Percentiles rank a stretch among this genome's conserved stretches.
Evolutionary conservation across 1,140 invertebrate species (phyloP).

Genomic region (Drosophila cardini): DNA sequence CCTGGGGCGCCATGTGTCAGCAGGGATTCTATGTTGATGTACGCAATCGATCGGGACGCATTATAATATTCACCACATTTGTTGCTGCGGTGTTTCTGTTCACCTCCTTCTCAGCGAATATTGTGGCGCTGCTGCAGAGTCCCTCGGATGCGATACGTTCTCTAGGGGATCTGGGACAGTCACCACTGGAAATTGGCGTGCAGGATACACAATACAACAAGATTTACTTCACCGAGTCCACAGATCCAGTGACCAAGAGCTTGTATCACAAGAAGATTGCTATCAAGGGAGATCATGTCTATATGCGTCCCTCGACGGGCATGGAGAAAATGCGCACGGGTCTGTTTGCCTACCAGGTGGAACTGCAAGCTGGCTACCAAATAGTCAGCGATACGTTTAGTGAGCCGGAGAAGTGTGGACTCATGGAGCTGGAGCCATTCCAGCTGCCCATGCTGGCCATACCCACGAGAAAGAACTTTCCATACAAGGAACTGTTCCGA

Average conservation of each 20-base stretch:
- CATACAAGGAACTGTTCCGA: slow-evolving; percentile 86
- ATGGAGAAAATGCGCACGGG: slow-evolving; percentile 86
- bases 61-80: slow-evolving; percentile 86
- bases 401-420: slow-evolving; percentile 87
- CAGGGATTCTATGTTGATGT: slow-evolving; percentile 86
- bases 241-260: slow-evolving; percentile 85
- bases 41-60: slow-evolving; percentile 84
- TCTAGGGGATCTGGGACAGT: slow-evolving; percentile 85
- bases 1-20: slow-evolving; percentile 87
- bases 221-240: slow-evolving; percentile 86
- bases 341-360: slow-evolving; percentile 87
- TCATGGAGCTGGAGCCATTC: slow-evolving; percentile 86
- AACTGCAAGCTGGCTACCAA: slow-evolving; percentile 86
- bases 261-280: slow-evolving; percentile 86
- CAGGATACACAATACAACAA: slow-evolving; percentile 87
- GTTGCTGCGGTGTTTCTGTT: slow-evolving; percentile 86
- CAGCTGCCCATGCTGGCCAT: slow-evolving; percentile 85
- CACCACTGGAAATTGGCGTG: slow-evolving; percentile 86
- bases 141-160: slow-evolving; percentile 86
- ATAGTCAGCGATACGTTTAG: slow-evolving; percentile 86
- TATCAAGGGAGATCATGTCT: slow-evolving; percentile 85
- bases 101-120: slow-evolving; percentile 87
- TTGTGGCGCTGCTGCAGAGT: slow-evolving; percentile 87
- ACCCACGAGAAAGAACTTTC: slow-evolving; percentile 86
- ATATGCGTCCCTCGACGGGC: slow-evolving; percentile 85